Conservation (phyloP, 2,797 vertebrate species). For the Pogoniulus pusillus region DNA sequence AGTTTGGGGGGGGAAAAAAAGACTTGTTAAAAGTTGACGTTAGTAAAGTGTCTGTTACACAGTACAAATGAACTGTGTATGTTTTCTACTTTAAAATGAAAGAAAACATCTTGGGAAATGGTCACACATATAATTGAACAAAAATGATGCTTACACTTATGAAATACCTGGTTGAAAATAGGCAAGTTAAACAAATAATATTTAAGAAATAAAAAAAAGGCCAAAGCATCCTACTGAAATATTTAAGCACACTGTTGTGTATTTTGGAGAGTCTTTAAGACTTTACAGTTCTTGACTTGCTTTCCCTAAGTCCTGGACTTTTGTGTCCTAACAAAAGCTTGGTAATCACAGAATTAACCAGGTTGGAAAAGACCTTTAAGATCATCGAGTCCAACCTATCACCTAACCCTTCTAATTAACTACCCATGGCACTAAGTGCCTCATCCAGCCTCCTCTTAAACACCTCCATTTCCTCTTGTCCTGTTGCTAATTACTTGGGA, state of each 20-base stretch:
- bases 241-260: neutral
- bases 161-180: neutral
- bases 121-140: neutral
- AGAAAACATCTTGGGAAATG: neutral
- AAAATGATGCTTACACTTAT: neutral
- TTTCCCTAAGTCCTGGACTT: neutral
- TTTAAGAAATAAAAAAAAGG: neutral
- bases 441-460: too few relatives aligned
- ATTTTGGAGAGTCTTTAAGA: neutral
- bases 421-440: too few relatives aligned
- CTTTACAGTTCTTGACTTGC: neutral
- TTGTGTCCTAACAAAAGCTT: neutral
- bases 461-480: too few relatives aligned
- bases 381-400: too few relatives aligned
- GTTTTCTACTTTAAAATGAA: neutral
- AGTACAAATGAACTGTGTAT: neutral
- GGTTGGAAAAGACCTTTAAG: too few relatives aligned
- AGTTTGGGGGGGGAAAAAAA: neutral
- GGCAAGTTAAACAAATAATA: neutral
- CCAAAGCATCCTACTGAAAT: neutral
- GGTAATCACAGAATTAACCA: too few relatives aligned
- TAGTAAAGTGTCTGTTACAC: neutral
- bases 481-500: too few relatives aligned
- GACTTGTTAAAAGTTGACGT: neutral
- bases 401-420: too few relatives aligned